Conservation (phyloP, 2,113 vertebrate genomes). For the Entomyzon cyanotis region DNA sequence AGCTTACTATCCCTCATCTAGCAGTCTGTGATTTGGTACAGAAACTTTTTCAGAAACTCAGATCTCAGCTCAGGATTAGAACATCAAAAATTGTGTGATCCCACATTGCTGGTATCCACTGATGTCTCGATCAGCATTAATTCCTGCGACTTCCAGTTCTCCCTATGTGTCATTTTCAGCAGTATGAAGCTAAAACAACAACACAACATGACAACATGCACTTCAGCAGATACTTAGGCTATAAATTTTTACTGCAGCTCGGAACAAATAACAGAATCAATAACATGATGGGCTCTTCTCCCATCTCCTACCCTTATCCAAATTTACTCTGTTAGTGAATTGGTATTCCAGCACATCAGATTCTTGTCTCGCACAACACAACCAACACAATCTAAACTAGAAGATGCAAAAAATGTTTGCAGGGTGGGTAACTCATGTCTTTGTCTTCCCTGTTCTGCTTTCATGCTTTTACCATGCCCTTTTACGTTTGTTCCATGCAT, state of each 20-base stretch:
- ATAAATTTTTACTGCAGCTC: background rate
- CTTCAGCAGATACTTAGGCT: background rate
- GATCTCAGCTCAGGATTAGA: background rate
- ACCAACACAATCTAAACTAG: background rate
- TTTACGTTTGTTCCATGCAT: background rate
- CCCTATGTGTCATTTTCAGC: background rate
- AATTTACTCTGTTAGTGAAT: background rate
- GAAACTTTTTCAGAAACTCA: background rate
- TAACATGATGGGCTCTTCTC: background rate
- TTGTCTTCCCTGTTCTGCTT: background rate
- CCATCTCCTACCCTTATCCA: background rate
- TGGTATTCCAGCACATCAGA: background rate
- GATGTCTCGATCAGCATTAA: background rate
- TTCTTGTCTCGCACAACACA: background rate
- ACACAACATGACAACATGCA: background rate
- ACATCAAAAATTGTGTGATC: background rate
- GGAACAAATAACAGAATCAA: background rate
- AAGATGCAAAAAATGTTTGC: background rate
- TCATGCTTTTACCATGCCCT: rapidly evolving
- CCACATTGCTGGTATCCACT: background rate
- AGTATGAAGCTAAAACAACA: background rate
- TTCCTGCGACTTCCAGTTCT: background rate
- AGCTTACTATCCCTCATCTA: background rate
- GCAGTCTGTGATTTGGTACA: background rate
- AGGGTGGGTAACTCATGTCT: background rate